phyloP scores from a whole-genome alignment of 2,888 invertebrate species.

The Nomada lathburiana region DNA sequence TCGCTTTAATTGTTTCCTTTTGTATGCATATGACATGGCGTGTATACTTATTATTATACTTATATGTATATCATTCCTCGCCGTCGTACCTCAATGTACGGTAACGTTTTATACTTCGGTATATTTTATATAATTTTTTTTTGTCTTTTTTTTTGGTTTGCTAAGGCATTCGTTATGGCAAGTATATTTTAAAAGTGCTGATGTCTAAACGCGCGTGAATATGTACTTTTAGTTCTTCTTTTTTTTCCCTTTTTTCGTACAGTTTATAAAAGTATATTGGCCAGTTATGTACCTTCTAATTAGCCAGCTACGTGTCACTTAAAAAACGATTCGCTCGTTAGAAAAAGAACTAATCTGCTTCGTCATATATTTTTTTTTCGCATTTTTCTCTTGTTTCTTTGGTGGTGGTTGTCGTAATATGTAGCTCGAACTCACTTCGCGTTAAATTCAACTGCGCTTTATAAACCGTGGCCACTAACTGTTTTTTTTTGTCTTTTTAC shows the following conservation, averaged over 20 bases:
- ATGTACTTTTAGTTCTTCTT: constrained; percentile 50
- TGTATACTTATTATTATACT: constrained; percentile 64
- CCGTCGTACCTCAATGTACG: constrained; percentile 67
- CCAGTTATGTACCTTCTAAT: constrained; percentile 59
- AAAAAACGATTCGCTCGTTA: constrained; percentile 62
- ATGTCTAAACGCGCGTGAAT: constrained; percentile 73
- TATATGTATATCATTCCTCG: constrained; percentile 50
- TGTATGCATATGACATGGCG: constrained; percentile 56
- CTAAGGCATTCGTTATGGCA: constrained; percentile 84
- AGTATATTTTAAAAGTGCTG: constrained; percentile 80
- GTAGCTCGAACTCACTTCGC: constrained; percentile 10
- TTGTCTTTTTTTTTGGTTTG: constrained; percentile 61
- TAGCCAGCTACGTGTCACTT: constrained; percentile 65
- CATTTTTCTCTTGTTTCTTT: background rate
- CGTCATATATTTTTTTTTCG: constrained; percentile 18
- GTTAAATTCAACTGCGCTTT: constrained; percentile 44
- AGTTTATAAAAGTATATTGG: constrained; percentile 67
- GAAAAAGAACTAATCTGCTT: constrained; percentile 57
- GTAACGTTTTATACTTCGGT: constrained; percentile 41
- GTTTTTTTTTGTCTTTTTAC: constrained; percentile 25
- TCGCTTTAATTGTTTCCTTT: constrained; percentile 29
- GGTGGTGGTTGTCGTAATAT: background rate
- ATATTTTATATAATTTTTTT: constrained; percentile 47
- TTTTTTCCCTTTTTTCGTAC: constrained; percentile 57
- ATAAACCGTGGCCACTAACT: constrained; percentile 50